A percentile compares a stretch with the other conserved stretches of the same genome.
phyloP scores from a whole-genome alignment of 2,888 invertebrate genomes.

The Parnassius apollo region DNA sequence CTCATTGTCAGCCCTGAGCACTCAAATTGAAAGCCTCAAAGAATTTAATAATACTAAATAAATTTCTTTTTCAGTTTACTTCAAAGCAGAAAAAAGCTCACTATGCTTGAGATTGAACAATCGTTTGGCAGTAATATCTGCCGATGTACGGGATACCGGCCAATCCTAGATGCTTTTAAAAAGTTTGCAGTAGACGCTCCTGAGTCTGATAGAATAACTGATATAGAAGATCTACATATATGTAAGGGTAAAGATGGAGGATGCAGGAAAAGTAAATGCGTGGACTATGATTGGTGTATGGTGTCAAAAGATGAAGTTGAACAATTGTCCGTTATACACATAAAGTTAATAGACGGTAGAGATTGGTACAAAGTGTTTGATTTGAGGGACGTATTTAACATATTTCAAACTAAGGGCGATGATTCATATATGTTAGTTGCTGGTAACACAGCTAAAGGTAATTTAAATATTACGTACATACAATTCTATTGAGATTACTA shows the following conservation, averaged over 20 bases:
- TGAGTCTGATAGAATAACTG: too few relatives aligned
- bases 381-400: slow-evolving; percentile 72
- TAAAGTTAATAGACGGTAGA: slow-evolving; percentile 53
- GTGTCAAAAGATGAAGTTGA: slow-evolving; percentile 36
- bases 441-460: too few relatives aligned
- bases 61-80: slow-evolving; percentile 41
- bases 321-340: slow-evolving; percentile 34
- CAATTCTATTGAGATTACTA: too few relatives aligned
- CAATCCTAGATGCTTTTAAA: slow-evolving; percentile 88
- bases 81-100: slow-evolving; percentile 46
- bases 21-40: too few relatives aligned
- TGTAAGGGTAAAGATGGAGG: slow-evolving; percentile 38
- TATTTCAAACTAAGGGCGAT: slow-evolving; percentile 53
- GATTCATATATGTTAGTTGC: not conserved
- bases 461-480: not conserved
- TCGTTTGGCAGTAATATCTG: slow-evolving; percentile 88
- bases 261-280: slow-evolving; percentile 43
- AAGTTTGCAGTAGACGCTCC: slow-evolving; percentile 71
- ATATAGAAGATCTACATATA: too few relatives aligned
- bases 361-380: slow-evolving; percentile 78
- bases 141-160: slow-evolving; percentile 88
- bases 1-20: too few relatives aligned
- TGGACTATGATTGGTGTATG: slow-evolving; percentile 50
- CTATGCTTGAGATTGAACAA: slow-evolving; percentile 85
- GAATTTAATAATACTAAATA: not conserved